These are phyloP conservation scores for Brevipalpus yothersi DNA, from an alignment of 1,140 invertebrate species.

Conservation along the genomic window DNA sequence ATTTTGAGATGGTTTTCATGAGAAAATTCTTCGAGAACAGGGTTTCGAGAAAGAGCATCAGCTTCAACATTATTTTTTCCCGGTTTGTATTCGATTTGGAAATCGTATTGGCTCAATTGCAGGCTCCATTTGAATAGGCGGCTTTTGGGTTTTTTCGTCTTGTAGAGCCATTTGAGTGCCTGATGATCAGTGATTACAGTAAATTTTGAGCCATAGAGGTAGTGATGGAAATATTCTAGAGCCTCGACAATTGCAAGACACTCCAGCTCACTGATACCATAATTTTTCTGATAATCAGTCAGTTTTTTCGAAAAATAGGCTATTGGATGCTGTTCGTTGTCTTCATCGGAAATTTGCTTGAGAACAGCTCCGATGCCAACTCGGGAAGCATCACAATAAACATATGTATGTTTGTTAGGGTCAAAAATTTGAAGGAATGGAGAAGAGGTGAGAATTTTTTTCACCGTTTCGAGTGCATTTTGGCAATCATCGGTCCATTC, in stretches of 20 bases:
- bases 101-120: conserved; percentile 10
- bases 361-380: background rate
- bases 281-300: background rate
- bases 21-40: background rate
- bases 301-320: conserved; percentile 15
- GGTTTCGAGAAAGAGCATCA: conserved; percentile 3
- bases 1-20: background rate
- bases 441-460: background rate
- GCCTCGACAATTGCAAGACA: conserved; percentile 19
- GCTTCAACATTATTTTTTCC: conserved; percentile 6
- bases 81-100: conserved; percentile 7
- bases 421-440: too few relatives aligned
- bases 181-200: conserved; percentile 26
- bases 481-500: conserved; percentile 1
- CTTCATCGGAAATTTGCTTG: background rate
- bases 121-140: conserved; percentile 14
- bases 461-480: background rate
- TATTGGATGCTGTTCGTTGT: background rate
- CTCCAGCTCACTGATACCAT: conserved; percentile 20
- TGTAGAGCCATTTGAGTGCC: conserved; percentile 22
- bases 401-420: background rate
- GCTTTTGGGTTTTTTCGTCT: conserved; percentile 20
- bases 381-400: background rate
- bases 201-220: background rate
- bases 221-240: conserved; percentile 19